Conservation (phyloP, 1,140 invertebrate genomes). For the Atta texana region DNA sequence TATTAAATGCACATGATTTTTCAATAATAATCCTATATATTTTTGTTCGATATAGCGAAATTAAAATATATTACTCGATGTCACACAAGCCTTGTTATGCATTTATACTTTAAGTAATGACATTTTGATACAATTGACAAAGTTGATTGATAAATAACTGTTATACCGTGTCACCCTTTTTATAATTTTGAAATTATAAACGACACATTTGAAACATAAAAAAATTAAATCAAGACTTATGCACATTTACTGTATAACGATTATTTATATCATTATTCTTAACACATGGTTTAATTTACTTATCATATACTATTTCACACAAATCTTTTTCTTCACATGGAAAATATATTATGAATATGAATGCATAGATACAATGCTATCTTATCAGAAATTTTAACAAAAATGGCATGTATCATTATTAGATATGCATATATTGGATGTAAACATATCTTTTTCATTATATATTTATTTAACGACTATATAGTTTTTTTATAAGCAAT, state of each 20-base stretch:
- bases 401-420: conserved; percentile 3
- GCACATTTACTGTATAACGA: not conserved
- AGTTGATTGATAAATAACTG: conserved; percentile 17
- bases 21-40: conserved; percentile 12
- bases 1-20: conserved; percentile 68
- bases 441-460: conserved; percentile 38
- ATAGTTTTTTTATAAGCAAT: conserved; percentile 67
- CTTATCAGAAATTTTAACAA: conserved; percentile 23
- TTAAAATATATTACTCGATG: not conserved
- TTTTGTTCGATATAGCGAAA: conserved; percentile 31
- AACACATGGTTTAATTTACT: not conserved
- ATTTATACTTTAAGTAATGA: conserved; percentile 27
- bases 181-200: conserved; percentile 15
- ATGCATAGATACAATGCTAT: not conserved
- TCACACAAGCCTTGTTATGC: not conserved
- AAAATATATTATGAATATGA: conserved; percentile 33
- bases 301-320: not conserved
- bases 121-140: conserved; percentile 23
- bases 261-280: not conserved
- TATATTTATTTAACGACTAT: conserved; percentile 71
- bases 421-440: conserved; percentile 35
- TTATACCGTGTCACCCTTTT: not conserved
- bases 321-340: conserved; percentile 16
- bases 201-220: not conserved
- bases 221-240: not conserved